A percentile compares a stretch with the other conserved stretches of the same genome.
phyloP scores from a whole-genome alignment of 2,797 vertebrate genomes.

The Enteromius argenteus region DNA sequence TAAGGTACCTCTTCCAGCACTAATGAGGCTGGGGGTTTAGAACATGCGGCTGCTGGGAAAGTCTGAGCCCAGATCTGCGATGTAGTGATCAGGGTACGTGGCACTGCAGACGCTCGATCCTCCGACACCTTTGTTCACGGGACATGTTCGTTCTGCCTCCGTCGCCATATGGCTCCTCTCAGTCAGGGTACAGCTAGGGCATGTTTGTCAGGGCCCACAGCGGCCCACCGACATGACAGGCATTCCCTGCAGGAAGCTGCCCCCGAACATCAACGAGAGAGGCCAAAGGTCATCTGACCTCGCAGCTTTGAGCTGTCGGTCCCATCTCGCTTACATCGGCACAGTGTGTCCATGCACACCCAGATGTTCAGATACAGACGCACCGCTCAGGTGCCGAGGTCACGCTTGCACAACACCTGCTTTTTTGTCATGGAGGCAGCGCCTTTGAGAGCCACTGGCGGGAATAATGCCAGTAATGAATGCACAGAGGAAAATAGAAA shows the following conservation, averaged over 20 bases:
- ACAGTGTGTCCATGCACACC: background rate
- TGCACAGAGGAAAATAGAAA: background rate
- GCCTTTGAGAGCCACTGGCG: constrained; percentile 21
- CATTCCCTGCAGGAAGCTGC: constrained; percentile 21
- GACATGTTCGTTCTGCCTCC: constrained; percentile 22
- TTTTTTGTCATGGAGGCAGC: background rate
- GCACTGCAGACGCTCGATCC: constrained; percentile 35
- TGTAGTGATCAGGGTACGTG: constrained; percentile 34
- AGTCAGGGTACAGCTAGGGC: constrained; percentile 53
- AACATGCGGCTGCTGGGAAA: background rate
- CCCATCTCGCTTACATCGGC: constrained; percentile 34
- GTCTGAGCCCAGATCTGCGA: background rate
- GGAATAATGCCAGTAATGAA: background rate
- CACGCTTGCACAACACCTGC: constrained; percentile 44
- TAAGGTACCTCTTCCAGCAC: constrained; percentile 13
- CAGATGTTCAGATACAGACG: constrained; percentile 59
- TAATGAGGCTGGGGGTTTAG: constrained; percentile 50
- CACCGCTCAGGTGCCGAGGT: constrained; percentile 46
- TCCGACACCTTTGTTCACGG: constrained; percentile 36
- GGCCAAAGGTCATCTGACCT: constrained; percentile 25
- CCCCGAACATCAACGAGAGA: constrained; percentile 16
- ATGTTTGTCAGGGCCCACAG: constrained; percentile 49
- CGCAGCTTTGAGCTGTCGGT: constrained; percentile 37
- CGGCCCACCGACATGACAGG: constrained; percentile 35
- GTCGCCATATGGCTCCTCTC: constrained; percentile 58